Evolutionary conservation across 1,140 invertebrate genomes (phyloP), one percentile per base, ranked within the genome.

Genomic region (Bombyx mandarina): DNA sequence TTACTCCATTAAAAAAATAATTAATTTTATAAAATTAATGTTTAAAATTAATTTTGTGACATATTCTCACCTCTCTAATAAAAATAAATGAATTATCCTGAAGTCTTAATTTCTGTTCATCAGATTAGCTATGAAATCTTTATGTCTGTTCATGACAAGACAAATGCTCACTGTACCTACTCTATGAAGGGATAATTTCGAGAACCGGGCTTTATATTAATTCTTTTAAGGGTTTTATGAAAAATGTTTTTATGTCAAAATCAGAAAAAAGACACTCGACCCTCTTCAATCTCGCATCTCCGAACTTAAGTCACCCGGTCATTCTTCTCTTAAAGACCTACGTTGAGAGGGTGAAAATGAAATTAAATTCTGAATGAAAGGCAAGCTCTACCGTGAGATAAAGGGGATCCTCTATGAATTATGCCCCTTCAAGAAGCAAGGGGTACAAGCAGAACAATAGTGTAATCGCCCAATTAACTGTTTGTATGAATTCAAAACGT

Each of bases 351-450:
- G 83, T 82, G 81, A 78, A 79, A 79, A 84, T 81, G 77, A 86
- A 84, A 86, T 86, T 86, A 86, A 86, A 86, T 84, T 84, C 79
- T 77, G 67, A 79, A 79, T 82, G 77, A 84, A 86, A 78, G 77
- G 75, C 66, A 56, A 45, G 75, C 75, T 73, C 67, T 60, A 59
- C 63, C 61, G 73, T 79, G 68, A 71, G 69, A 72, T 79, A 75
- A 80, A 78, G 75, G 76, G 77, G 75, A 76, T 75, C 68, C 64
- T 66, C 75, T 83, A 83, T 86, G 81, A 86, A 80, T 84, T 76
- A 84, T 84, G 67, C 65, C 72, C 67, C 69, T 73, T 75, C 68
- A 79, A 67, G 62, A 73, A 73, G 67, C 69, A 63, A 62, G 73
- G 75, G 76, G 79, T 69, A 64, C 57, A 58, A 53, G 61, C 69